These are phyloP conservation scores for Ctenopoma multispine DNA, from an alignment of 2,797 vertebrate genomes.

Conservation along the genomic window DNA sequence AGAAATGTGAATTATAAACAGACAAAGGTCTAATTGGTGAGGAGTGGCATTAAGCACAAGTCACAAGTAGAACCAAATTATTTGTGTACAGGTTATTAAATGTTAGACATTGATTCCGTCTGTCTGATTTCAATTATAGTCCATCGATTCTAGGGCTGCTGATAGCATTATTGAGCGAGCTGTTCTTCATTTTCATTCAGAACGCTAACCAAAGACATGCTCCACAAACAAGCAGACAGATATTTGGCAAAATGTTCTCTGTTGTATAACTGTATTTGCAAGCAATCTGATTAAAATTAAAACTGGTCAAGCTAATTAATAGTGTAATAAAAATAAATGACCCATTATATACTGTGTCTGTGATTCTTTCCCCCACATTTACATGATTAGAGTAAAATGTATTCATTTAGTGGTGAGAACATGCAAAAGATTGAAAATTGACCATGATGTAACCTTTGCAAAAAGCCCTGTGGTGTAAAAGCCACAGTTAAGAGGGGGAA, in stretches of 20 bases:
- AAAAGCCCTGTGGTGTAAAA: conserved; percentile 36
- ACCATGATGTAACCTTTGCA: conserved; percentile 5
- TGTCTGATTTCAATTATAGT: conserved; percentile 54
- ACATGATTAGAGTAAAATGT: conserved; percentile 16
- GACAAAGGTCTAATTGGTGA: conserved; percentile 66
- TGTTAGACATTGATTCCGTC: conserved; percentile 46
- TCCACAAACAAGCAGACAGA: conserved; percentile 73
- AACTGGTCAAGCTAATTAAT: conserved; percentile 77
- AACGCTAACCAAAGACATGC: conserved; percentile 82
- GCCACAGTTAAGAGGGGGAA: conserved; percentile 49
- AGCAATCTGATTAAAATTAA: conserved; percentile 74
- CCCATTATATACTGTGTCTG: conserved; percentile 69
- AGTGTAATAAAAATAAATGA: conserved; percentile 86
- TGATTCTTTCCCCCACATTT: conserved; percentile 11
- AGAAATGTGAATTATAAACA: conserved; percentile 61
- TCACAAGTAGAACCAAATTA: conserved; percentile 79
- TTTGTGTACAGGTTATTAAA: conserved; percentile 69
- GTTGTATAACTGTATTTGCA: conserved; percentile 81
- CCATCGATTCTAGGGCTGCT: conserved; percentile 57
- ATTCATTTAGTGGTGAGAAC: conserved; percentile 6
- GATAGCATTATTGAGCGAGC: conserved; percentile 61
- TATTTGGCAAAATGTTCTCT: conserved; percentile 77
- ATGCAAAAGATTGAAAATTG: conserved; percentile 4
- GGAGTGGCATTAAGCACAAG: conserved; percentile 81
- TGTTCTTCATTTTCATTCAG: conserved; percentile 77